A percentile compares a stretch with the other conserved stretches of the same genome.
Conservation (phyloP, 1,140 invertebrate genomes). For the Drosophila asahinai region DNA sequence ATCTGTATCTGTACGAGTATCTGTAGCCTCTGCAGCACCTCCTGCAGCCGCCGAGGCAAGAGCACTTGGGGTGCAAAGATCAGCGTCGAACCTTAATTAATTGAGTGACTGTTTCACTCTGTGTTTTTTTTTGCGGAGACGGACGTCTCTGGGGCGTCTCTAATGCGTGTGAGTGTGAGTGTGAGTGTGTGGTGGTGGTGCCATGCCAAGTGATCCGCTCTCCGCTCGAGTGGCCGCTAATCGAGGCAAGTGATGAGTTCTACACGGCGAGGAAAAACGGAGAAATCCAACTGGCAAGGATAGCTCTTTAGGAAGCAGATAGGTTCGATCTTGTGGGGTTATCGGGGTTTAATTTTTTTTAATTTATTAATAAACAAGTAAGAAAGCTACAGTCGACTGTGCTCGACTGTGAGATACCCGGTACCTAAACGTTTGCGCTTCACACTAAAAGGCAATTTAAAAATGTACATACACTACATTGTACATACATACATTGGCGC, state of each 20-base stretch:
- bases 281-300: no score
- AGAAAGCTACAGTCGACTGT: no score
- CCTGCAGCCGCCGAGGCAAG: slow-evolving; percentile 3
- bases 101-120: slow-evolving; percentile 60
- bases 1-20: neutral
- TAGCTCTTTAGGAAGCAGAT: no score
- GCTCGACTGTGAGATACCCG: no score
- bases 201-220: slow-evolving; percentile 20
- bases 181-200: slow-evolving; percentile 1
- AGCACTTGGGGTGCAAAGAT: slow-evolving; percentile 74
- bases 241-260: slow-evolving; percentile 43
- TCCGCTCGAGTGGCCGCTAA: slow-evolving; percentile 43
- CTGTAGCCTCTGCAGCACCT: slow-evolving; percentile 24
- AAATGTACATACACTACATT: no score
- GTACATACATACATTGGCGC: no score
- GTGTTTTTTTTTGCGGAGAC: slow-evolving; percentile 4
- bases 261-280: slow-evolving; percentile 8
- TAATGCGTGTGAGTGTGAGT: slow-evolving; percentile 15
- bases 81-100: slow-evolving; percentile 80
- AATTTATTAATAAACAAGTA: no score
- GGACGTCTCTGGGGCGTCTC: slow-evolving; percentile 13
- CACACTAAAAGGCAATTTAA: no score
- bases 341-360: no score
- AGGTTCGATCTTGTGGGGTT: no score
- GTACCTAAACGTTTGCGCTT: no score